These are phyloP conservation scores for Palythoa grandis DNA, from an alignment of 92 coral and sea anemone species.

Conservation along the genomic window DNA sequence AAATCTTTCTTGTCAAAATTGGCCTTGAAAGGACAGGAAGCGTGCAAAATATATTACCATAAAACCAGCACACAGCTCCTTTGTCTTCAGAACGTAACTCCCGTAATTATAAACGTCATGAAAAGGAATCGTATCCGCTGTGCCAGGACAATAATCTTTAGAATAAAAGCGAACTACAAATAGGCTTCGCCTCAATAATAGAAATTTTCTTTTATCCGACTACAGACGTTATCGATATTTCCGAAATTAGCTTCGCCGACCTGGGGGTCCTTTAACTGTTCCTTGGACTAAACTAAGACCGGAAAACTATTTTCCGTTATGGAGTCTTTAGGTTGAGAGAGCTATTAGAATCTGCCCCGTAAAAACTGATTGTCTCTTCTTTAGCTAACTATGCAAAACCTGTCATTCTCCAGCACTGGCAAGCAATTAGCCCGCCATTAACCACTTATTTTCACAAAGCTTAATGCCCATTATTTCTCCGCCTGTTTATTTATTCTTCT, in stretches of 20 bases:
- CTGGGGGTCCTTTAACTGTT: not conserved
- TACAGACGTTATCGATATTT: not conserved
- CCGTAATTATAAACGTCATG: not conserved
- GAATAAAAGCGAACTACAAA: not conserved
- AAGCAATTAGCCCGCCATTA: not conserved
- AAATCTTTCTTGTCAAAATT: slow-evolving; percentile 22
- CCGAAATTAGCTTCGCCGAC: not conserved
- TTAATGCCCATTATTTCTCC: not conserved
- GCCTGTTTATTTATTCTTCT: slow-evolving; percentile 1
- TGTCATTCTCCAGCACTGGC: not conserved
- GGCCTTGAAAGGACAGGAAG: slow-evolving; percentile 28
- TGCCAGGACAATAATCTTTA: not conserved
- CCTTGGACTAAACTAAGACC: not conserved
- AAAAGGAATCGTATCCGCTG: not conserved
- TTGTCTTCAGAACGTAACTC: slow-evolving; percentile 1
- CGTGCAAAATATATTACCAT: not conserved
- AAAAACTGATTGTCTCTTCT: no score
- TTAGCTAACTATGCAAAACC: not conserved
- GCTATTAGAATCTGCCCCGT: not conserved
- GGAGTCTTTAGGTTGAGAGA: not conserved
- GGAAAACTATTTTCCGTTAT: not conserved
- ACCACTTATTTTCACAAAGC: not conserved
- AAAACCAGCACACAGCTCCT: not conserved
- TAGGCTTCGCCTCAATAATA: not conserved
- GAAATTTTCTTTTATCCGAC: not conserved